A percentile compares a stretch with the other conserved stretches of the same genome.
Evolutionary conservation across 2,888 invertebrate genomes (phyloP).

Genomic region (Apantesis nais): DNA sequence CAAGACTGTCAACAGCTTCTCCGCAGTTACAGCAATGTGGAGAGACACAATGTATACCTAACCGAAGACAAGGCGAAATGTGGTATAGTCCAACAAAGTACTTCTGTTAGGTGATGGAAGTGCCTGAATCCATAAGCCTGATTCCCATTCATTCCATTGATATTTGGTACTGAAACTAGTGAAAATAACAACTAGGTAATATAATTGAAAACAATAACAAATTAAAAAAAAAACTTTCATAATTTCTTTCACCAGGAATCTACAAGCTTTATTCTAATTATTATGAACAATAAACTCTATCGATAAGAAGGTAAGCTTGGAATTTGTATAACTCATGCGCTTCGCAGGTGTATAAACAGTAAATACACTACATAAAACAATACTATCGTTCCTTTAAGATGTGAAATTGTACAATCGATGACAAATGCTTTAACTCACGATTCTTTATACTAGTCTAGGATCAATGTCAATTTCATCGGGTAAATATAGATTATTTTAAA

Average conservation of each 20-base stretch:
- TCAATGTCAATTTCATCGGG: background rate
- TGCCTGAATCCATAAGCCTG: too few relatives aligned
- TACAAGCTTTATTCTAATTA: slow-evolving; percentile 4
- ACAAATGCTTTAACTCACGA: background rate
- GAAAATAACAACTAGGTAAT: too few relatives aligned
- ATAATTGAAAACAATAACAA: background rate
- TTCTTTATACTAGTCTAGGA: background rate
- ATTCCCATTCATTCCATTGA: too few relatives aligned
- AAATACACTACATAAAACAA: slow-evolving; percentile 24
- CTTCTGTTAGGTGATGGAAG: too few relatives aligned
- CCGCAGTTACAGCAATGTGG: too few relatives aligned
- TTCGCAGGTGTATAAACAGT: slow-evolving; percentile 16
- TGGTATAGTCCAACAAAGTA: too few relatives aligned
- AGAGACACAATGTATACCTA: too few relatives aligned
- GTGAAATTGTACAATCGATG: slow-evolving; percentile 19
- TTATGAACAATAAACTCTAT: slow-evolving; percentile 10
- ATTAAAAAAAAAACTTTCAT: background rate
- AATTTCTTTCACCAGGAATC: background rate
- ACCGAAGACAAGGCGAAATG: too few relatives aligned
- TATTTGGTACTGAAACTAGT: too few relatives aligned
- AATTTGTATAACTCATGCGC: background rate
- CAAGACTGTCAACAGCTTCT: too few relatives aligned
- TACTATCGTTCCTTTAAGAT: slow-evolving; percentile 14
- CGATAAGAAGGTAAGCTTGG: background rate
- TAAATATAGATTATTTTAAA: background rate